phyloP scores from a whole-genome alignment of 2,797 vertebrate species.

The Rhabdomys pumilio region DNA sequence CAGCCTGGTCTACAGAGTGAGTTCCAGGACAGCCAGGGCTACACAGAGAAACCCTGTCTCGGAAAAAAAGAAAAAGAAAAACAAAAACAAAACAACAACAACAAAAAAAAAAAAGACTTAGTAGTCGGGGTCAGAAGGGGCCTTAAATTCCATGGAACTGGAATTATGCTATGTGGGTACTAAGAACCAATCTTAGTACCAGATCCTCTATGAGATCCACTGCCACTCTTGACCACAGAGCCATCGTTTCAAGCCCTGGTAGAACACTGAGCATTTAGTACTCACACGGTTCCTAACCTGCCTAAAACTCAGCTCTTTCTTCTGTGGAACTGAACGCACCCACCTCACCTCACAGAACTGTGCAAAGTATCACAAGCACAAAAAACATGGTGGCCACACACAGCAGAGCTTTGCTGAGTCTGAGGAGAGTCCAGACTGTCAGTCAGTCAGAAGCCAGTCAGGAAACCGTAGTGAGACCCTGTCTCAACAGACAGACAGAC shows the following conservation, averaged over 20 bases:
- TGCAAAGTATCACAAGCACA: background rate
- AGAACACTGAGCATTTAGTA: background rate
- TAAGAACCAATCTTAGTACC: background rate
- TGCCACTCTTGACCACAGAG: background rate
- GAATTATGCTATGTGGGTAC: background rate
- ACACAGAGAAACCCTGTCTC: too few relatives aligned
- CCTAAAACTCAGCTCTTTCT: background rate
- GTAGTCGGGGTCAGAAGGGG: background rate
- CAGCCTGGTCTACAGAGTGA: too few relatives aligned
- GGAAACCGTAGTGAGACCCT: background rate
- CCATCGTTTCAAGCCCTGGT: background rate
- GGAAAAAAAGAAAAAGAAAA: too few relatives aligned
- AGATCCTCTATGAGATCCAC: background rate
- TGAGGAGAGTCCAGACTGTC: background rate
- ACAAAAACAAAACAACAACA: too few relatives aligned
- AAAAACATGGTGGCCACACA: background rate
- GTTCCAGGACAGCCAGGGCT: too few relatives aligned
- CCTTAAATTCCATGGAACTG: background rate
- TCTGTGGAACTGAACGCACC: background rate
- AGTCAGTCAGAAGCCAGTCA: background rate
- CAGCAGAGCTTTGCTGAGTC: background rate
- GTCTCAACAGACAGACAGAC: background rate
- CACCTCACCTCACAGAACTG: background rate
- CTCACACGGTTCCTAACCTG: background rate
- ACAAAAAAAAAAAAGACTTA: too few relatives aligned